Evolutionary conservation across 2,888 invertebrate genomes (phyloP), one percentile per base, ranked within the genome.

Genomic region (Drosophila acutilabella): DNA sequence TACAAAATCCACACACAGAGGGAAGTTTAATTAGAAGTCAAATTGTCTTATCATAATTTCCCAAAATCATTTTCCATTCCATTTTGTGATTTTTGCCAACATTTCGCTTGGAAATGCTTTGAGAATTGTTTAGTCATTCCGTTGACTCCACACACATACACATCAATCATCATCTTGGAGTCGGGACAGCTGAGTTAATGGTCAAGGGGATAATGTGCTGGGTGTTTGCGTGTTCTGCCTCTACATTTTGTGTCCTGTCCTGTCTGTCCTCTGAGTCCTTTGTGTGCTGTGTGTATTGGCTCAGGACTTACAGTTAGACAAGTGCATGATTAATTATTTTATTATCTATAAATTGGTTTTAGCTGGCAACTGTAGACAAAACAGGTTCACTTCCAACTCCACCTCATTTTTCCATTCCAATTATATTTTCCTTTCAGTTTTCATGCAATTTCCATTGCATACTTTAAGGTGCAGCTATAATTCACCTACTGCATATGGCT

Each of bases 291-390:
- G 26, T 54, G 58, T 53, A 45, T 59, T 48, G 64, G 65, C 58
- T 64, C 26, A 58, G 64, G 64, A 79, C 70, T 69, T 60, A 71
- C 79, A 41, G 68, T 75, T 72, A 66, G 89, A 88, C 89, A 85
- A 85, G 85, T 88, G 85, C 87, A 88, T 88, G 85, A 85, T 88
- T 85, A 85, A 85, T 85, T 85, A 85, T 88, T 86, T 83, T 83
- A 85, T 85, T 88, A 85, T 85, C 89, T 85, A 72, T 84, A 86
- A 87, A 85, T 85, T 85, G 85, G 84, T 74, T 83, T 80, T 76
- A 67, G 64, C 82, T 42, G 41, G 14, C 53, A 71, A 57, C 48
- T 38, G 36, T 45, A 65, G 51, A 70, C 14, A 50, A 57, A 57
- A 47, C 47, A 57, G 57, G 36, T 47, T 45, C 38, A 45, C 13